Conservation (phyloP, 2,888 invertebrate genomes). For the Lottia gigantea region DNA sequence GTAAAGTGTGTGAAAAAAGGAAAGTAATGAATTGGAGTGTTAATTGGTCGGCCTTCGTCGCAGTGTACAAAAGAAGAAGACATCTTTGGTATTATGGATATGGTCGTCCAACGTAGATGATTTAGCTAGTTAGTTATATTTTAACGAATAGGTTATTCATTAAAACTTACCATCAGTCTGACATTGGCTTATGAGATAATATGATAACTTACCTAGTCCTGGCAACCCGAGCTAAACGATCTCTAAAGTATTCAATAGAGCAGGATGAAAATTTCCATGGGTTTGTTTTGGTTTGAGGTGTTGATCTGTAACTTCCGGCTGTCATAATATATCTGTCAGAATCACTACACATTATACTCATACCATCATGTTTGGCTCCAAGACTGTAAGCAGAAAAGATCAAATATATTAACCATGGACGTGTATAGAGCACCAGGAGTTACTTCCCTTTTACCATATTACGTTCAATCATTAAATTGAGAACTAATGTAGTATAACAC, state of each 20-base stretch:
- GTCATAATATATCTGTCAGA: conserved; percentile 23
- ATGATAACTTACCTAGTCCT: conserved; percentile 7
- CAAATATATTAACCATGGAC: background rate
- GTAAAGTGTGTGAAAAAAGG: too few species aligned
- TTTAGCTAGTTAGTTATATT: too few species aligned
- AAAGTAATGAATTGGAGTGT: too few species aligned
- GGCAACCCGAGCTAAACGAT: background rate
- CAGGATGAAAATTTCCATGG: conserved; percentile 23
- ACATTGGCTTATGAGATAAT: background rate
- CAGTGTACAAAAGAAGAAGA: too few species aligned
- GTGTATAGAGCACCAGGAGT: too few species aligned
- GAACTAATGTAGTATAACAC: background rate
- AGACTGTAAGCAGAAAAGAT: conserved; percentile 17
- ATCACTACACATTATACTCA: conserved; percentile 12
- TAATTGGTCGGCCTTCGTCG: too few species aligned
- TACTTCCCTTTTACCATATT: too few species aligned
- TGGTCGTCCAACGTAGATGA: too few species aligned
- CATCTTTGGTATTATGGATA: too few species aligned
- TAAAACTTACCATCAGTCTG: background rate
- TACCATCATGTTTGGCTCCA: conserved; percentile 24
- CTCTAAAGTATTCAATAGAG: conserved; percentile 18
- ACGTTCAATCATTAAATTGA: too few species aligned
- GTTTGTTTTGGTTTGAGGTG: background rate
- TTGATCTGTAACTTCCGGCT: conserved; percentile 4
- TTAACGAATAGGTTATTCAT: background rate